phyloP scores from a whole-genome alignment of 2,113 vertebrate genomes.

The Mastomys natalensis region DNA sequence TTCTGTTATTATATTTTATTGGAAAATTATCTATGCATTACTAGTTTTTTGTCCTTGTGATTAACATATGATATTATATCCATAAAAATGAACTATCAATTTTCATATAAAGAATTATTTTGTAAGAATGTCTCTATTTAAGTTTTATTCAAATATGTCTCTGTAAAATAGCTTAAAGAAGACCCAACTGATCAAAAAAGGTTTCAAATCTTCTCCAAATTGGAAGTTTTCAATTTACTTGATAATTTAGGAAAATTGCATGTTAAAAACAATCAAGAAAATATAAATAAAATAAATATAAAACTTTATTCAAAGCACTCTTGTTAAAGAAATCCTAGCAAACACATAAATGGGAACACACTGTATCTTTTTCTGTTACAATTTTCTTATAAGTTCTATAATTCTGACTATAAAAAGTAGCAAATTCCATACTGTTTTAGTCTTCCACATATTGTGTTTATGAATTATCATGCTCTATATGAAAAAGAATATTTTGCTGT shows the following conservation, averaged over 20 bases:
- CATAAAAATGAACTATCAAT: neutral
- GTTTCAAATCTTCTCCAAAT: neutral
- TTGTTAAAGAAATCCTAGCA: neutral
- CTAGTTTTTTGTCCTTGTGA: neutral
- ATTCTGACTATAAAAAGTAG: neutral
- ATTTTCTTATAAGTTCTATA: neutral
- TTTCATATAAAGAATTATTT: neutral
- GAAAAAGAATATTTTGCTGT: neutral
- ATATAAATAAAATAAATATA: slow-evolving; percentile 13
- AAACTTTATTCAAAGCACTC: slow-evolving; percentile 1
- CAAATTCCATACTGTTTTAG: neutral
- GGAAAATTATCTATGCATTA: neutral
- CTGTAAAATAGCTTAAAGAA: neutral
- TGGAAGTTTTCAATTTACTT: neutral
- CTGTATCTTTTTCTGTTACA: neutral
- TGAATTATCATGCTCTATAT: neutral
- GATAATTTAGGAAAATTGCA: neutral
- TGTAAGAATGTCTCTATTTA: neutral
- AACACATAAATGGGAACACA: neutral
- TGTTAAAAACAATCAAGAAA: slow-evolving; percentile 15
- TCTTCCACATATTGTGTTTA: neutral
- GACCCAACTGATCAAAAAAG: neutral
- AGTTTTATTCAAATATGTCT: neutral
- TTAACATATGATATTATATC: neutral
- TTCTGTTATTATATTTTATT: neutral